Conservation (phyloP, 2,113 vertebrate genomes). For the Microtus pennsylvanicus region DNA sequence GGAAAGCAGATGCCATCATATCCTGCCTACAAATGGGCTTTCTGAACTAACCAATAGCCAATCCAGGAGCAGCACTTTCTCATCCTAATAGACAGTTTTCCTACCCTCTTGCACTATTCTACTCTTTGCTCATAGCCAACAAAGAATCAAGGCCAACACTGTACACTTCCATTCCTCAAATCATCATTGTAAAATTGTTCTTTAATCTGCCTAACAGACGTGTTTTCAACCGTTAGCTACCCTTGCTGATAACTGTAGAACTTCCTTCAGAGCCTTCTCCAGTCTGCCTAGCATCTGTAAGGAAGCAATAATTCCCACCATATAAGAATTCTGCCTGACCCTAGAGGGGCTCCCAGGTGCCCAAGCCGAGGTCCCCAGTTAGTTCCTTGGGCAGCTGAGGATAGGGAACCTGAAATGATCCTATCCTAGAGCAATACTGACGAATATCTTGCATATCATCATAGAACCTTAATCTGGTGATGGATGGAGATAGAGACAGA, state of each 20-base stretch:
- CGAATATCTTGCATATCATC: too few relatives aligned
- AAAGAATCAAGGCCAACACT: neutral
- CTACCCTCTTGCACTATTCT: neutral
- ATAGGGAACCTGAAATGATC: too few relatives aligned
- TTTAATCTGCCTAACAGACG: neutral
- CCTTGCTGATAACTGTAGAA: neutral
- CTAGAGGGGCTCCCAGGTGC: too few relatives aligned
- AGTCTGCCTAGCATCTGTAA: neutral
- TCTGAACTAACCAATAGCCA: neutral
- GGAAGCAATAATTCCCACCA: neutral
- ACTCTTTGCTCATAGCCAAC: neutral
- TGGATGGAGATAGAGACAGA: too few relatives aligned
- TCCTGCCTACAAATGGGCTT: neutral
- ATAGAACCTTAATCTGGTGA: too few relatives aligned
- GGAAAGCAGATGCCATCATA: neutral
- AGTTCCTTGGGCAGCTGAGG: too few relatives aligned
- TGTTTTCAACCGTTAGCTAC: neutral
- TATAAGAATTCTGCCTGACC: neutral
- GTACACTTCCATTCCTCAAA: neutral
- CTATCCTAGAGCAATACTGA: too few relatives aligned
- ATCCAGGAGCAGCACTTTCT: neutral
- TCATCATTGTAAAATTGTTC: neutral
- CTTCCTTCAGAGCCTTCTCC: neutral
- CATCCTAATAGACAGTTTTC: too few relatives aligned
- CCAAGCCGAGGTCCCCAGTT: too few relatives aligned